These are phyloP conservation scores for Acanthosoma haemorrhoidale DNA, from an alignment of 2,888 invertebrate species.

Conservation along the genomic window DNA sequence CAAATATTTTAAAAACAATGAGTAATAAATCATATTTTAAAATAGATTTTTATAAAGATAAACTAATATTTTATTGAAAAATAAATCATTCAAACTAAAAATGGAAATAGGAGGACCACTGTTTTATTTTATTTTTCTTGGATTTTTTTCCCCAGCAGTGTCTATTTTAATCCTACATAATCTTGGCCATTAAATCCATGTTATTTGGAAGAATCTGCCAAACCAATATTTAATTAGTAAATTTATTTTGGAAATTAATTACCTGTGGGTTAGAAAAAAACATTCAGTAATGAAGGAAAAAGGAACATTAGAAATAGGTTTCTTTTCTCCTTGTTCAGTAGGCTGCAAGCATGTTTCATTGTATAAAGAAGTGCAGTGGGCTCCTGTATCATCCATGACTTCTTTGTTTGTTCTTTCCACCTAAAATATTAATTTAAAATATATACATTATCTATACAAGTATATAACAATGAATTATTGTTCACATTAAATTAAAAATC, in stretches of 20 bases:
- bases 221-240: not conserved
- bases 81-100: not conserved
- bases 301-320: conserved; percentile 38
- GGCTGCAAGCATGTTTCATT: conserved; percentile 79
- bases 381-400: conserved; percentile 51
- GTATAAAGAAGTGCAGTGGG: conserved; percentile 64
- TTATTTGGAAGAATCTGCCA: not conserved
- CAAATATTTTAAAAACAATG: not conserved
- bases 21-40: not conserved
- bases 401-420: conserved; percentile 47
- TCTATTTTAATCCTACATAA: not conserved
- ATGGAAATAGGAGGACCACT: too few species aligned
- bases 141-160: not conserved
- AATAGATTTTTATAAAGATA: not conserved
- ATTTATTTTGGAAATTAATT: not conserved
- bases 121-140: not conserved
- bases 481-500: too few species aligned
- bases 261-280: conserved; percentile 79
- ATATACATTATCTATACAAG: too few species aligned
- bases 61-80: not conserved
- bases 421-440: too few species aligned
- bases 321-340: conserved; percentile 45
- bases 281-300: conserved; percentile 80
- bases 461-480: too few species aligned
- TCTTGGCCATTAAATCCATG: not conserved